Percentiles rank a stretch among this genome's conserved stretches.
Conservation (phyloP, 2,113 vertebrate species). For the Murina feae region DNA sequence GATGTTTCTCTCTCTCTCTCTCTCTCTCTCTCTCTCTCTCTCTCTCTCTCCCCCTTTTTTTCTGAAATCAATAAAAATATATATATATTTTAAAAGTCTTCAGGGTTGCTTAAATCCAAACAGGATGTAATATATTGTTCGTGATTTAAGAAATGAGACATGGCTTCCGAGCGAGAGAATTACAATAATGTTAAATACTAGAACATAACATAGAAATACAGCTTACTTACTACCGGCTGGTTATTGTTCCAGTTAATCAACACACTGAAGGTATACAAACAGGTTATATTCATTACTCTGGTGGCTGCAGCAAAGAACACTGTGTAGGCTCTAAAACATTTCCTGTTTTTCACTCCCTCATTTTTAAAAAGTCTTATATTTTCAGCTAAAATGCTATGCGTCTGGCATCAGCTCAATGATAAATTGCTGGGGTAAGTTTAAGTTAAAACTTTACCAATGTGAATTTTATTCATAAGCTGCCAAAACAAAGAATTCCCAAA, state of each 20-base stretch:
- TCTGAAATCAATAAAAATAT: too few species aligned
- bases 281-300: slow-evolving; percentile 37
- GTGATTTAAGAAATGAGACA: slow-evolving; percentile 43
- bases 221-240: slow-evolving; percentile 53
- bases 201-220: slow-evolving; percentile 63
- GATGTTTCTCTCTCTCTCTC: too few species aligned
- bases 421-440: neutral
- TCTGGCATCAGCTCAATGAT: slow-evolving; percentile 10
- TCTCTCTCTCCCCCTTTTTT: too few species aligned
- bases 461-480: neutral
- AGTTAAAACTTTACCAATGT: neutral
- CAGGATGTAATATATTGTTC: neutral
- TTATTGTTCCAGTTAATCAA: slow-evolving; percentile 69
- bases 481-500: neutral
- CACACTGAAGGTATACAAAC: slow-evolving; percentile 58
- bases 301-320: neutral
- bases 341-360: neutral
- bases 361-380: slow-evolving; percentile 35
- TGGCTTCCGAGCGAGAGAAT: slow-evolving; percentile 52
- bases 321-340: neutral
- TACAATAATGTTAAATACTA: slow-evolving; percentile 59
- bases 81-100: neutral
- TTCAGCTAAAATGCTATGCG: neutral
- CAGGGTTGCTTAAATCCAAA: neutral
- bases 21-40: too few species aligned